Conservation (phyloP, 2,888 invertebrate species). For the Holacanthella duospinosa region DNA sequence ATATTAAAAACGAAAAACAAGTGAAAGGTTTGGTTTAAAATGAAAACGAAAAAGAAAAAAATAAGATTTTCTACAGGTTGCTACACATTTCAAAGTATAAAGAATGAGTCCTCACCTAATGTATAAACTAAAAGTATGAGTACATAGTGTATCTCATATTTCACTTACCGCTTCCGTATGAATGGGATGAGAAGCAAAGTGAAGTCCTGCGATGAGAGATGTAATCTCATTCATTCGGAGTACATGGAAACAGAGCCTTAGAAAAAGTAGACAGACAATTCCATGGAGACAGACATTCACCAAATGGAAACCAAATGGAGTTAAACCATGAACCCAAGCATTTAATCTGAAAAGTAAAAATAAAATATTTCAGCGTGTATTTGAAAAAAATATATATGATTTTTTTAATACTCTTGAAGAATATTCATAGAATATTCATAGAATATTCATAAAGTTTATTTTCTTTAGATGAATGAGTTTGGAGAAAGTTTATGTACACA, state of each 20-base stretch:
- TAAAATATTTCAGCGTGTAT: conserved; percentile 10
- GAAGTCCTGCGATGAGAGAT: conserved; percentile 58
- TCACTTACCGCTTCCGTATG: conserved; percentile 81
- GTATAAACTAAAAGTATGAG: background rate
- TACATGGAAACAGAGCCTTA: conserved; percentile 56
- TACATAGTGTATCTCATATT: background rate
- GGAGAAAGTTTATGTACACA: conserved; percentile 1
- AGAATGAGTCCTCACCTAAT: conserved; percentile 2
- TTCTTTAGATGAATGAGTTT: background rate
- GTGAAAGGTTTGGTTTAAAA: too few species aligned
- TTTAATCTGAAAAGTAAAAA: conserved; percentile 55
- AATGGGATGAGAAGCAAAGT: conserved; percentile 77
- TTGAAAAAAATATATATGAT: too few species aligned
- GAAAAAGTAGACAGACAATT: conserved; percentile 60
- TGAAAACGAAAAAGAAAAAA: too few species aligned
- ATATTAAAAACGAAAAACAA: too few species aligned
- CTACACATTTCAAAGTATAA: too few species aligned
- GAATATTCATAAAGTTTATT: too few species aligned
- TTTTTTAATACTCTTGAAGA: too few species aligned
- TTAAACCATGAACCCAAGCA: conserved; percentile 58
- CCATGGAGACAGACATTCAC: conserved; percentile 68
- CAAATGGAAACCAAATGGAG: conserved; percentile 67
- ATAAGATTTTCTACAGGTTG: too few species aligned
- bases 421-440: too few species aligned
- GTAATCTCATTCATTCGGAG: conserved; percentile 58